These are phyloP conservation scores for Hylaeus volcanicus DNA, from an alignment of 1,140 invertebrate species.

Conservation along the genomic window DNA sequence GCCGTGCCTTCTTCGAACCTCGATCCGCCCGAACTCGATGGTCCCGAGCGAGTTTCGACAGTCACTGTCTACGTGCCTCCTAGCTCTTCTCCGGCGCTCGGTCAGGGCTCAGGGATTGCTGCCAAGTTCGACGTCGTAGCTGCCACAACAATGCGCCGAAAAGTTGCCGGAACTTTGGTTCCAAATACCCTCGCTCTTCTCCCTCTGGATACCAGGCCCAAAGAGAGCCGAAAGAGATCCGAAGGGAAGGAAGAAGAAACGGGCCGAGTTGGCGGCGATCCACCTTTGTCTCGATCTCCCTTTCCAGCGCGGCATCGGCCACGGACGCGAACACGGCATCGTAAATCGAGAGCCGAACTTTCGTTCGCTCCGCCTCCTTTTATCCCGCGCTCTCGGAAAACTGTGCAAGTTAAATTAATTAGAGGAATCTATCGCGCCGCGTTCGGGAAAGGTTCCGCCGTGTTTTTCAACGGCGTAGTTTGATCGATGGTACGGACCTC, in stretches of 20 bases:
- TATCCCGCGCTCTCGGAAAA: conserved; percentile 22
- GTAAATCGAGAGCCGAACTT: conserved; percentile 49
- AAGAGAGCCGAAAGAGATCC: conserved; percentile 22
- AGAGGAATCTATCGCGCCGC: conserved; percentile 39
- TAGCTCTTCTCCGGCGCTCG: conserved; percentile 3
- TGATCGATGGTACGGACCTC: conserved; percentile 25
- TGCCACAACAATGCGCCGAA: conserved; percentile 69
- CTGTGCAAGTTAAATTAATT: conserved; percentile 51
- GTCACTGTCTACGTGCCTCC: neutral
- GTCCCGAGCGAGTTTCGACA: neutral
- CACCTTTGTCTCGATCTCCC: neutral
- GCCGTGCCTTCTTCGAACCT: too few species aligned
- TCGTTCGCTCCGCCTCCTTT: conserved; percentile 8
- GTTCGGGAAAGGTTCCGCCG: conserved; percentile 22
- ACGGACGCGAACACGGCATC: conserved; percentile 22
- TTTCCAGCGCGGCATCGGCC: neutral
- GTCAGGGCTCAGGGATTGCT: conserved; percentile 36
- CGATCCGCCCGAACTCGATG: neutral
- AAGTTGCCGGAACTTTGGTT: conserved; percentile 67
- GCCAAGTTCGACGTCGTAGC: conserved; percentile 66
- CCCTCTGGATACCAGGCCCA: neutral
- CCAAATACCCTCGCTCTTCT: conserved; percentile 30
- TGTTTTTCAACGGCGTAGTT: conserved; percentile 25
- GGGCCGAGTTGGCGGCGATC: conserved; percentile 33
- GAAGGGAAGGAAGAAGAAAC: conserved; percentile 4